Percentiles rank a stretch among this genome's conserved stretches.
Conservation (phyloP, 1,140 invertebrate species). For the Pollicipes pollicipes region DNA sequence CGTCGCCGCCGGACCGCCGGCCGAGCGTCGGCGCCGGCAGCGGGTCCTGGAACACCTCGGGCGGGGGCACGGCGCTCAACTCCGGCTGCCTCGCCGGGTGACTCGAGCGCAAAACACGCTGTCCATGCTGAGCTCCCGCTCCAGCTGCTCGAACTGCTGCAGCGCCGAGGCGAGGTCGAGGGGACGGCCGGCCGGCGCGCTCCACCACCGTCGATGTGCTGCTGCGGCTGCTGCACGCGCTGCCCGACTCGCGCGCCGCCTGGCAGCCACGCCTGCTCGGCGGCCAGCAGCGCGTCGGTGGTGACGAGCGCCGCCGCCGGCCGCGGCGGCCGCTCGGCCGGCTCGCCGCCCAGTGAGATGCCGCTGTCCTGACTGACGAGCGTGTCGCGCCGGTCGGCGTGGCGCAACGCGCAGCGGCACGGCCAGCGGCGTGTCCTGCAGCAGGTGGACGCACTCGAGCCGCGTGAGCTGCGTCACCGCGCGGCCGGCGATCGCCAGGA, state of each 20-base stretch:
- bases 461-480: conserved; percentile 58
- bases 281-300: conserved; percentile 10
- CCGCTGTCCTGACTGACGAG: background rate
- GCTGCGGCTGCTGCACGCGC: background rate
- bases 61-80: background rate
- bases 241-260: background rate
- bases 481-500: conserved; percentile 60
- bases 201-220: background rate
- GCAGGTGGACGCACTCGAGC: conserved; percentile 61
- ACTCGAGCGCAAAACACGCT: background rate
- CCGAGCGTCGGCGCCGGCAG: background rate
- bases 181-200: no score
- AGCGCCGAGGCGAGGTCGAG: conserved; percentile 46
- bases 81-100: background rate
- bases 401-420: conserved; percentile 49
- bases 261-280: conserved; percentile 10
- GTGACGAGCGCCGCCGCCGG: background rate
- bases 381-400: conserved; percentile 30
- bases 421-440: conserved; percentile 65
- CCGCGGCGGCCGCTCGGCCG: background rate
- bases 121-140: conserved; percentile 30
- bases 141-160: conserved; percentile 40
- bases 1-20: background rate
- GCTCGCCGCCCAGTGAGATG: background rate
- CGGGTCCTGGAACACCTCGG: background rate